Conservation (phyloP, 2,797 vertebrate species). For the Clarias pachynema region DNA sequence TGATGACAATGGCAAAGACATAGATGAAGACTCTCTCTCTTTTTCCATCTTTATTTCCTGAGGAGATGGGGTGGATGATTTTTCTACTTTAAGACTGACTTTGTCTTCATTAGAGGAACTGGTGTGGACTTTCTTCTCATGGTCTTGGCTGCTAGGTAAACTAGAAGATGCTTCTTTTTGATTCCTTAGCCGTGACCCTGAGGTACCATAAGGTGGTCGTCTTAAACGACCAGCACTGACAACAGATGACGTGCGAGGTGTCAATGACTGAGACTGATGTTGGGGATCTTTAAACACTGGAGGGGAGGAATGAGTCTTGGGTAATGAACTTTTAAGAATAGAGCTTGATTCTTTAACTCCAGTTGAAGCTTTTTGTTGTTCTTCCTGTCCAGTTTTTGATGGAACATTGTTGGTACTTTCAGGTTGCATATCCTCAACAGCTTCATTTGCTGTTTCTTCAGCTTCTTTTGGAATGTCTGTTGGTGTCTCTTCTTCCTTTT, state of each 20-base stretch:
- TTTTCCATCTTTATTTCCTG: slow-evolving; percentile 60
- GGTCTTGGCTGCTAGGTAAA: slow-evolving; percentile 61
- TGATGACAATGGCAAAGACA: slow-evolving; percentile 41
- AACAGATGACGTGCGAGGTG: slow-evolving; percentile 44
- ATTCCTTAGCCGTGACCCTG: slow-evolving; percentile 36
- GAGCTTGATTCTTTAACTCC: slow-evolving; percentile 40
- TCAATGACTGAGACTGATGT: slow-evolving; percentile 27
- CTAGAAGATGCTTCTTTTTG: slow-evolving; percentile 50
- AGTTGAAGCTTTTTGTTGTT: slow-evolving; percentile 21
- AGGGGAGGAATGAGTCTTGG: slow-evolving; percentile 55
- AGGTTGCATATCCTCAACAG: slow-evolving; percentile 60
- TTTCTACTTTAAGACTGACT: slow-evolving; percentile 51
- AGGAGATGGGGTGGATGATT: slow-evolving; percentile 58
- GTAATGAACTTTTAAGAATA: not conserved
- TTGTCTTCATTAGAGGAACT: slow-evolving; percentile 62
- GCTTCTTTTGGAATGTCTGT: slow-evolving; percentile 61
- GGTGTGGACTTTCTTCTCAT: slow-evolving; percentile 64
- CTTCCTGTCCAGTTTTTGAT: slow-evolving; percentile 36
- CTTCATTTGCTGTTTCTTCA: slow-evolving; percentile 62
- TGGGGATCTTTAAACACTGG: slow-evolving; percentile 52
- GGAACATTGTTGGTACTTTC: slow-evolving; percentile 64
- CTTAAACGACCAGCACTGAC: slow-evolving; percentile 52
- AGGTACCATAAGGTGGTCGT: slow-evolving; percentile 58
- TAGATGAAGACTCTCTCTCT: slow-evolving; percentile 49
- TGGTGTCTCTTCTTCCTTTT: slow-evolving; percentile 54